A percentile compares a stretch with the other conserved stretches of the same genome.
Evolutionary conservation across 2,797 vertebrate genomes (phyloP).

Genomic region (Lophius americanus): DNA sequence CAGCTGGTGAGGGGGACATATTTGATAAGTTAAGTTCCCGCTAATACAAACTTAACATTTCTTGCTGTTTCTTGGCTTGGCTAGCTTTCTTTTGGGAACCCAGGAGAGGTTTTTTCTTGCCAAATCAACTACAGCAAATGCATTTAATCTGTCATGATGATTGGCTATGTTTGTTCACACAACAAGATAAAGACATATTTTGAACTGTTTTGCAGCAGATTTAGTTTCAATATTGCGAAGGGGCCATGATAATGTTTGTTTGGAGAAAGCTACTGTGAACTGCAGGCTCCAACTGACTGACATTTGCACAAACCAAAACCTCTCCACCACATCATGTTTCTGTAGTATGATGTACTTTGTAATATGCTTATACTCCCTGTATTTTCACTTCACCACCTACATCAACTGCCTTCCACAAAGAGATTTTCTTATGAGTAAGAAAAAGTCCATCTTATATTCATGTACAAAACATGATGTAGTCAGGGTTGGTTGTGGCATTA

Average conservation of each 20-base stretch:
- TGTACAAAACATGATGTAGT: constrained; percentile 8
- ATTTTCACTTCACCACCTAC: neutral
- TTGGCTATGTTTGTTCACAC: neutral
- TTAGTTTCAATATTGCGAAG: constrained; percentile 16
- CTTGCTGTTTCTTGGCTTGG: constrained; percentile 9
- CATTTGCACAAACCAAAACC: constrained; percentile 2
- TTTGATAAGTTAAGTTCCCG: constrained; percentile 2
- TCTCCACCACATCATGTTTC: neutral
- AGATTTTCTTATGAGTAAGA: neutral
- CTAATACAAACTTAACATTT: constrained; percentile 9
- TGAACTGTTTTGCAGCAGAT: neutral
- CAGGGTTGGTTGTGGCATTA: neutral
- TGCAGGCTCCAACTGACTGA: neutral
- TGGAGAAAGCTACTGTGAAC: neutral
- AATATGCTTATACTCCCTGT: neutral
- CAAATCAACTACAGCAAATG: neutral
- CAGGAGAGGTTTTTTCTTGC: constrained; percentile 7
- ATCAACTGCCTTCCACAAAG: neutral
- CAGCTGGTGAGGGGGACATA: neutral
- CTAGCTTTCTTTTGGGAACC: constrained; percentile 4
- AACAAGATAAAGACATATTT: neutral
- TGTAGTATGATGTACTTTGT: neutral
- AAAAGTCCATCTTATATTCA: constrained; percentile 1
- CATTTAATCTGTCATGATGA: constrained; percentile 10
- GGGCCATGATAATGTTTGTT: neutral